These are phyloP conservation scores for Leuciscus idus DNA, from an alignment of 2,113 vertebrate genomes.

Conservation along the genomic window DNA sequence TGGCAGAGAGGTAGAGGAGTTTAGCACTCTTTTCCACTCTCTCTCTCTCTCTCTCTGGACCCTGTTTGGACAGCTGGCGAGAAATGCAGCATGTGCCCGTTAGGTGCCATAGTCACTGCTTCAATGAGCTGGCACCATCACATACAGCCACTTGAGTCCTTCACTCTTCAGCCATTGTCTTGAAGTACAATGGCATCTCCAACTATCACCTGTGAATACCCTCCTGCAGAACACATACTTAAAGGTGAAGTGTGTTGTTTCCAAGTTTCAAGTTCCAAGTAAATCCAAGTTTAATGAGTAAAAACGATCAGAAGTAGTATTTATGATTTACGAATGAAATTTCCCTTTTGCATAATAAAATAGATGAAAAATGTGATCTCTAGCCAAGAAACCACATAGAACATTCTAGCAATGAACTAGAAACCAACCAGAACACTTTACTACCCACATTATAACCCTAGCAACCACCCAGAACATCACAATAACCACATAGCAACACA, in stretches of 20 bases:
- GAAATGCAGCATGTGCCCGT: conserved; percentile 59
- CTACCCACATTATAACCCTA: neutral
- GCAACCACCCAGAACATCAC: neutral
- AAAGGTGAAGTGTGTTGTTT: neutral
- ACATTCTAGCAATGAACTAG: neutral
- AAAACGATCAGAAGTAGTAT: neutral
- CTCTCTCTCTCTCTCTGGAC: conserved; percentile 42
- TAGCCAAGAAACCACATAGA: neutral
- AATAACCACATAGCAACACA: neutral
- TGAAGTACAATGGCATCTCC: neutral
- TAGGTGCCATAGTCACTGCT: conserved; percentile 46
- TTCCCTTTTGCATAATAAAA: neutral
- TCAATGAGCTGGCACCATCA: conserved; percentile 34
- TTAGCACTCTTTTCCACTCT: conserved; percentile 69
- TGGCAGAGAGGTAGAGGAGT: conserved; percentile 44
- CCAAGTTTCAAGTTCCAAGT: no score
- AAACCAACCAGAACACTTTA: neutral
- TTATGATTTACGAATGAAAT: neutral
- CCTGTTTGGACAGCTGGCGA: conserved; percentile 78
- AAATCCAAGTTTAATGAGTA: neutral
- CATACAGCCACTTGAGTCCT: neutral
- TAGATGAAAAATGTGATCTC: neutral
- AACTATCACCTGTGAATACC: neutral
- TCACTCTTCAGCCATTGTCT: conserved; percentile 3
- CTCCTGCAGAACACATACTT: neutral